Base-by-base conservation (phyloP, 2,113 vertebrate genomes). In the Antigone vipio region DNA sequence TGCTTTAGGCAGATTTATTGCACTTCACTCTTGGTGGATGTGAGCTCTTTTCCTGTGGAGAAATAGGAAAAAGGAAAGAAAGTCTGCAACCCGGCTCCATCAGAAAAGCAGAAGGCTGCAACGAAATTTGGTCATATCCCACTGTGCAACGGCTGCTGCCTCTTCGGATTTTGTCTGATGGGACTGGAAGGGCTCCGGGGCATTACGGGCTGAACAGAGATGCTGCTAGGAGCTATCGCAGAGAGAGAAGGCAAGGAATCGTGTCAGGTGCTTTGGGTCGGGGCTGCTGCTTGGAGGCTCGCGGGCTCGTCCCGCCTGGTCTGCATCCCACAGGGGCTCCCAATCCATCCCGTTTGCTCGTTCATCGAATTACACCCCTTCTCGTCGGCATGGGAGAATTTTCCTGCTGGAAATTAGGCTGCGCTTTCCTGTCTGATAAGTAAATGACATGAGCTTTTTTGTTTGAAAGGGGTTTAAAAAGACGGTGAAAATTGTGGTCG, bases 291-390 rank as follows among this genome's bases (percentile, higher is more conserved):
- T 73, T 0, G 8, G 59, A n/a, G 44, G 12, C 26, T 81, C 2
- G 2, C 0, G 3, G 34, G 63, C 22, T 89, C 1, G 0, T 59
- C 58, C 56, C 6, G 2, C 15, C 8, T 5, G 27, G 22, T 71
- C 17, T n/a, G 63, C 24, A 4, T 26, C 71, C 18, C 1, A 0
- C 53, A 21, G 64, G 60, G 19, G 11, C 18, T 93, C 50, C 63
- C 59, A 29, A 1, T 9, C 47, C 29, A 1, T 8, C 1, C n/a
- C 1, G 0, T 87, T 55, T 34, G 26, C 35, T 78, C 12, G 1
- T 15, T 30, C 13, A 2, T 29, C 5, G 6, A 27, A 32, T 60
- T 17, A 1, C 34, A 47, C 9, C 38, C 0, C 29, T 78, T 42
- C 60, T 69, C 1, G 0, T 38, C 5, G 1, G 58, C 2, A 1